Percentiles rank a stretch among this genome's conserved stretches.
These are phyloP conservation scores for Caenorhabditis brenneri DNA, from an alignment of 1,140 invertebrate species.

Conservation along the genomic window DNA sequence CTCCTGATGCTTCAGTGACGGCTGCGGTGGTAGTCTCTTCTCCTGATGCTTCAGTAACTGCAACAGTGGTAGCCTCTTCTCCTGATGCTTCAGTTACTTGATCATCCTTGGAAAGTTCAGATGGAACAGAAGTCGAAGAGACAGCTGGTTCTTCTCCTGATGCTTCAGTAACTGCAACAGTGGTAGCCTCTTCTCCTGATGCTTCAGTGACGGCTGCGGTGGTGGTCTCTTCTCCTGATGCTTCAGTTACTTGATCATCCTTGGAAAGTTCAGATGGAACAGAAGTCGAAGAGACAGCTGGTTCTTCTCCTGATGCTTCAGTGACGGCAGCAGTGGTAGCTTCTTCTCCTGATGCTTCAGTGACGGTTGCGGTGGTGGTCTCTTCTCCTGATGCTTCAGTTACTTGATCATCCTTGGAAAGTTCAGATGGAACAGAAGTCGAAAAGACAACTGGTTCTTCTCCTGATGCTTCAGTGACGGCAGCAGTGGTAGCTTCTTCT, in stretches of 20 bases:
- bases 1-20: not conserved
- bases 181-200: not conserved
- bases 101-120: too few relatives aligned
- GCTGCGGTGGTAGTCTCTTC: not conserved
- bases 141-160: constrained; percentile 18
- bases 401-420: not conserved
- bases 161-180: not conserved
- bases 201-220: too few relatives aligned
- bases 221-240: not conserved
- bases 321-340: not conserved
- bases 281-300: not conserved
- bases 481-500: not conserved
- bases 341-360: not conserved
- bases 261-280: not conserved
- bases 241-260: not conserved
- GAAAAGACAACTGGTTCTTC: not conserved
- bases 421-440: not conserved
- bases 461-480: not conserved
- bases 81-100: not conserved
- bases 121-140: too few relatives aligned
- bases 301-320: not conserved
- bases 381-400: constrained; percentile 3
- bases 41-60: not conserved
- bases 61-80: constrained; percentile 29
- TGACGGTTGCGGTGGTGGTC: not conserved